phyloP scores from a whole-genome alignment of 2,888 invertebrate species.

The Drosophila emarginata region DNA sequence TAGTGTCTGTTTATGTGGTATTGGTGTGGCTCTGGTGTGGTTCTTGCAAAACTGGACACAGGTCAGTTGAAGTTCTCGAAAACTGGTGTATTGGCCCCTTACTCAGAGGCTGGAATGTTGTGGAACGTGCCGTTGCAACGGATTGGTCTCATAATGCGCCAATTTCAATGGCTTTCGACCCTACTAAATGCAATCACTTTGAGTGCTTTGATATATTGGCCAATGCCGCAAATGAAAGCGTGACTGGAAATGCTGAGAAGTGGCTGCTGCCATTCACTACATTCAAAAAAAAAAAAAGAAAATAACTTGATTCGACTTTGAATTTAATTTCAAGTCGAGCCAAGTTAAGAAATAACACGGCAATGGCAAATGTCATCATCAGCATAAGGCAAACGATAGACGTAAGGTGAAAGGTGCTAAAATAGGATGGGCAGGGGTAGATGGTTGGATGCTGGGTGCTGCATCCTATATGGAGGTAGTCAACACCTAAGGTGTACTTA shows the following conservation, averaged over 20 bases:
- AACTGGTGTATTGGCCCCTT: not conserved
- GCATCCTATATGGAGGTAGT: conserved; percentile 1
- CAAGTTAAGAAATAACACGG: conserved; percentile 67
- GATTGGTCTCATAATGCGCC: conserved; percentile 55
- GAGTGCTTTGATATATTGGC: conserved; percentile 63
- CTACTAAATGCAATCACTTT: conserved; percentile 66
- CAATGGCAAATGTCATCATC: conserved; percentile 59
- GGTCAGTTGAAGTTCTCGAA: not conserved
- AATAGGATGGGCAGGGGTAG: too few relatives aligned
- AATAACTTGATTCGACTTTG: conserved; percentile 28
- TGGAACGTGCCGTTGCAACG: conserved; percentile 67
- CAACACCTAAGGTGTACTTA: conserved; percentile 73
- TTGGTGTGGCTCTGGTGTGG: conserved; percentile 6
- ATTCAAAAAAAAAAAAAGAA: conserved; percentile 58
- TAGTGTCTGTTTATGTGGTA: not conserved
- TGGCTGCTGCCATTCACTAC: conserved; percentile 46
- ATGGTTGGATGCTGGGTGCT: not conserved
- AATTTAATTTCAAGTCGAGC: conserved; percentile 61
- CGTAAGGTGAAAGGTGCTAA: conserved; percentile 12
- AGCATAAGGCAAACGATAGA: conserved; percentile 32
- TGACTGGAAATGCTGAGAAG: conserved; percentile 29
- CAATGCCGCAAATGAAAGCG: conserved; percentile 39
- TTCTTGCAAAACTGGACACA: not conserved
- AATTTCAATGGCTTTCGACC: conserved; percentile 23
- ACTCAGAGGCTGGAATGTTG: conserved; percentile 5